Base-by-base conservation (phyloP, 2,888 invertebrate genomes). In the Osmoderma eremita region DNA sequence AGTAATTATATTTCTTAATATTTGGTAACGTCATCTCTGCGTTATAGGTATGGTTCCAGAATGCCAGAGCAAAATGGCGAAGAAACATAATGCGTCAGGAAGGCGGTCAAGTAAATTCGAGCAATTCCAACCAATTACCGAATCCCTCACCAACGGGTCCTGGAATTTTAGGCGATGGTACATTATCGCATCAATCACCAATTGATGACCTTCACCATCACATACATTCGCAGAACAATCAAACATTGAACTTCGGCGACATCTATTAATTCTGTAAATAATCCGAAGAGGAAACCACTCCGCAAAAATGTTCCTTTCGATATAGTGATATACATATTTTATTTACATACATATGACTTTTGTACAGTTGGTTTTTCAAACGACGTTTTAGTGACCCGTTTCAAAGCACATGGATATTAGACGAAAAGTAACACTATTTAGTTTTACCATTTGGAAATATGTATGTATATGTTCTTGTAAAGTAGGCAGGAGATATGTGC, bases 21-120 rank as follows among this genome's bases (percentile, higher is more conserved):
- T n/a, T n/a, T n/a, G n/a, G n/a, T n/a, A n/a, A n/a, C n/a, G n/a
- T n/a, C n/a, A n/a, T n/a, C n/a, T n/a, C n/a, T n/a, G n/a, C n/a
- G n/a, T n/a, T n/a, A n/a, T n/a, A 98, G 97, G 98, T 98, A 1
- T 98, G 98, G 98, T 98, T 98, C 83, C 98, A 99, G 88, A 99
- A 99, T 81, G 98, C 98, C 0, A 87, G 98, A 61, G 99, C 98
- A 39, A 99, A 99, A 85, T 98, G 97, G 93, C 90, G 99, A 72
- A 89, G 98, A 61, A 97, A 94, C 82, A 88, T 94, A 80, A 93
- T 94, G 91, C 85, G 94, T 56, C 94, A 94, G 78, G 94, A 95
- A 78, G 87, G 88, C 36, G 78, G 78, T 15, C 79, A 80, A 65
- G 72, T 74, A 42, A 77, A 77, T 69, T 74, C 75, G 39, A 75